These are phyloP conservation scores for Anoura caudifer DNA, from an alignment of 2,113 vertebrate species.

Conservation along the genomic window DNA sequence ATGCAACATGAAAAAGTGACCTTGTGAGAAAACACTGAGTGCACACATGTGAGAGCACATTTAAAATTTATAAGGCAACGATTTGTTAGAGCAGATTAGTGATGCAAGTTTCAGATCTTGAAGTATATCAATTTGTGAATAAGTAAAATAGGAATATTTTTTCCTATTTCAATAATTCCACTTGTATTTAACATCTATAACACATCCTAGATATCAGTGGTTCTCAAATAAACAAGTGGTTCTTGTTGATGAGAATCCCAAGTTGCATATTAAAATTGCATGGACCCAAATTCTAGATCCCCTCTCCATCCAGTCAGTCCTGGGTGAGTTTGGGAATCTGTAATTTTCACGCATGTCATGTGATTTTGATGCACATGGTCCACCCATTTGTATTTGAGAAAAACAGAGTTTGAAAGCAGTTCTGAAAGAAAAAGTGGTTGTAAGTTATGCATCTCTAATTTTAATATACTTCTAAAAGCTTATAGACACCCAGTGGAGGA, in stretches of 20 bases:
- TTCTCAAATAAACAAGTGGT: background rate
- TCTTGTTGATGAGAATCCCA: background rate
- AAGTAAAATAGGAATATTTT: background rate
- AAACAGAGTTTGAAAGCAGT: background rate
- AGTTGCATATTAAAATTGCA: background rate
- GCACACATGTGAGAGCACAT: background rate
- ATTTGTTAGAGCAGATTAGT: background rate
- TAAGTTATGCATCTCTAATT: background rate
- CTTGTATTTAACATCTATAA: background rate
- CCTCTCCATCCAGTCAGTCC: background rate
- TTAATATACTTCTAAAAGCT: background rate
- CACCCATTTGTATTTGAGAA: background rate
- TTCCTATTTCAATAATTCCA: background rate
- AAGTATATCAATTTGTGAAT: background rate
- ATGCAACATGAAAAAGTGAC: background rate
- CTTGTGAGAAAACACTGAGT: background rate
- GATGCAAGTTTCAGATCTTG: background rate
- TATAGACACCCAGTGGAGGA: background rate
- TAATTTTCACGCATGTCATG: background rate
- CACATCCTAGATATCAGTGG: background rate
- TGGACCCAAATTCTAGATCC: background rate
- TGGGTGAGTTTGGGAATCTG: background rate
- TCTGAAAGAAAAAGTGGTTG: background rate
- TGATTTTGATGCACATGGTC: background rate
- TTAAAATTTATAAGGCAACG: background rate